Evolutionary conservation across 2,888 invertebrate species (phyloP), one percentile per base, ranked within the genome.

Genomic region (Pardosa pseudoannulata): DNA sequence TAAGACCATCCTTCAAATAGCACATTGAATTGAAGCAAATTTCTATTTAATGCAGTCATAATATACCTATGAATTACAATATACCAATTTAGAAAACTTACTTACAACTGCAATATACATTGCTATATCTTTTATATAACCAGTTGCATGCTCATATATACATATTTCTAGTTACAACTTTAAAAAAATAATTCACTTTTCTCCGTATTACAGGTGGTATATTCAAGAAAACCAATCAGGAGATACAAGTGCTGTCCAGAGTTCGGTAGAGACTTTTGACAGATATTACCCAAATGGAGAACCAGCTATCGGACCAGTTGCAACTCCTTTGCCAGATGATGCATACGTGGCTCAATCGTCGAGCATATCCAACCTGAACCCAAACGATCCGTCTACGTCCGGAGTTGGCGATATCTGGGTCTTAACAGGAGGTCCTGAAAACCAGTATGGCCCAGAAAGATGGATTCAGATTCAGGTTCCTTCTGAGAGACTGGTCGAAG

Each of bases 321-420:
- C 86, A 0, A 86, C 86, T 19, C 86, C 86, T 70, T n/a, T 68
- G 11, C 86, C 86, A 3, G 86, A 86, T 39, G 85, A 85, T 19
- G 41, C 28, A 1, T 85, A 73, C 23, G 13, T 85, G 11, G 68
- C 79, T 13, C 78, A 79, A 31, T 46, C 86, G 1, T 70, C 79
- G 5, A 72, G 41, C 9, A 79, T 74, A 5, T 74, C 75, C 1
- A 79, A 74, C 19, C 23, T 75, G 23, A 36, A 70, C 13, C 79
- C 79, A 7, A 67, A 50, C 5, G 56, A 19, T 23, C 39, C 41
- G 16, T 23, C 36, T 0, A 70, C 6, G 11, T 9, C 46, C 16
- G 46, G 16, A 6, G 36, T 46, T 16, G 50, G 67, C 27, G 82
- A 76, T 32, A 36, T 86, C 23, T 79, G 74, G 75, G 70, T 79